Conservation (phyloP, 2,113 vertebrate genomes). For the Brienomyrus brachyistius region DNA sequence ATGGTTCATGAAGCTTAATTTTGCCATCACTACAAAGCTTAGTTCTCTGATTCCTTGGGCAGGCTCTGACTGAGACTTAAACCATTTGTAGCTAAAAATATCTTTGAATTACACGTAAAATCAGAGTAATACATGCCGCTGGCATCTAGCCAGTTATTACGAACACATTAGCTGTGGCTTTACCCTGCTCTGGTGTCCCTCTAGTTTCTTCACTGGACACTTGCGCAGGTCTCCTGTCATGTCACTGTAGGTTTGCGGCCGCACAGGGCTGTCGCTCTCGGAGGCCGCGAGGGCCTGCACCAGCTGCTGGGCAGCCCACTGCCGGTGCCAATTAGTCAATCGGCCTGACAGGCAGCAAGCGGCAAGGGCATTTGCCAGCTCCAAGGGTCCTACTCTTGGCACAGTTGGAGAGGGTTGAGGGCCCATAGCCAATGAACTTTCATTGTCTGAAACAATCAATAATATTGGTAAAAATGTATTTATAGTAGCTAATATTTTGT, state of each 20-base stretch:
- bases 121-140: not conserved
- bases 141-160: not conserved
- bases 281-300: constrained; percentile 58
- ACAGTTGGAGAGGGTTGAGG: constrained; percentile 42
- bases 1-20: not conserved
- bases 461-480: not conserved
- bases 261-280: constrained; percentile 50
- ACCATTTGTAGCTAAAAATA: not conserved
- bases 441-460: not conserved
- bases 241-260: constrained; percentile 67
- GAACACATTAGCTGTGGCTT: not conserved
- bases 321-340: constrained; percentile 57
- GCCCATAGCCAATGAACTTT: not conserved
- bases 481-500: not conserved
- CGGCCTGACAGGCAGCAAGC: constrained; percentile 66
- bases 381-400: constrained; percentile 58
- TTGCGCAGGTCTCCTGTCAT: constrained; percentile 64
- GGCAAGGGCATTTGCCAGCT: constrained; percentile 66
- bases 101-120: not conserved
- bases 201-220: constrained; percentile 63
- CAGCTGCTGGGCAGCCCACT: constrained; percentile 69
- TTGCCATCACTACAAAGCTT: not conserved
- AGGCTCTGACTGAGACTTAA: not conserved
- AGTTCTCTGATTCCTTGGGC: not conserved
- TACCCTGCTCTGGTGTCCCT: constrained; percentile 69